These are phyloP conservation scores for Setophaga kirtlandii DNA, from an alignment of 2,113 vertebrate genomes.

Conservation along the genomic window DNA sequence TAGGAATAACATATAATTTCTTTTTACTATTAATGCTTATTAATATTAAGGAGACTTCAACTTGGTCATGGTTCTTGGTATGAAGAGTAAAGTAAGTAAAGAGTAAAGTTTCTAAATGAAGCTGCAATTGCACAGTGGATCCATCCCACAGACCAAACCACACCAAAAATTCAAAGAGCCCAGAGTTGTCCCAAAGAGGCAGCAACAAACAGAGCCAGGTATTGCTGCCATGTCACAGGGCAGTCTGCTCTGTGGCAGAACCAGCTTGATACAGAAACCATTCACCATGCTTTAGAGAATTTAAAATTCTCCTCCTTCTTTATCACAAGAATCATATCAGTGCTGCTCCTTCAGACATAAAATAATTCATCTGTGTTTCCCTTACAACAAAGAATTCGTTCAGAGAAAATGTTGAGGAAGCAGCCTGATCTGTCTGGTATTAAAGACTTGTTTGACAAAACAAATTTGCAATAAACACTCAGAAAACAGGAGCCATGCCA, in stretches of 20 bases:
- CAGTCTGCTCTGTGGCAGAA: background rate
- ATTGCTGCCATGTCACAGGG: background rate
- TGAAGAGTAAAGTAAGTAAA: background rate
- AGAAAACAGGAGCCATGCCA: conserved; percentile 47
- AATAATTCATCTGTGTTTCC: conserved; percentile 25
- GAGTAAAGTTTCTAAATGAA: background rate
- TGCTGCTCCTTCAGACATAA: background rate
- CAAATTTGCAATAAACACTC: conserved; percentile 56
- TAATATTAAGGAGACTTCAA: background rate
- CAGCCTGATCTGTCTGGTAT: conserved; percentile 28
- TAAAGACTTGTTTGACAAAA: conserved; percentile 67
- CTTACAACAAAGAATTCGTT: background rate
- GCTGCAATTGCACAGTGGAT: background rate
- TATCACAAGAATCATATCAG: background rate
- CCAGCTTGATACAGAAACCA: background rate
- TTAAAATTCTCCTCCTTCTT: background rate
- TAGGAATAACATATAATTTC: background rate
- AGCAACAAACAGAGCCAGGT: background rate
- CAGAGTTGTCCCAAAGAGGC: background rate
- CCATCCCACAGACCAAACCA: background rate
- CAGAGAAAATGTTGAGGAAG: conserved; percentile 16
- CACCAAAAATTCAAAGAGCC: background rate
- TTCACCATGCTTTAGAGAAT: background rate
- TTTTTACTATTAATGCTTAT: background rate
- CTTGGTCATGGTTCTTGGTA: background rate